Base-by-base conservation (phyloP, 2,888 invertebrate species). In the Plemyria rubiginata region DNA sequence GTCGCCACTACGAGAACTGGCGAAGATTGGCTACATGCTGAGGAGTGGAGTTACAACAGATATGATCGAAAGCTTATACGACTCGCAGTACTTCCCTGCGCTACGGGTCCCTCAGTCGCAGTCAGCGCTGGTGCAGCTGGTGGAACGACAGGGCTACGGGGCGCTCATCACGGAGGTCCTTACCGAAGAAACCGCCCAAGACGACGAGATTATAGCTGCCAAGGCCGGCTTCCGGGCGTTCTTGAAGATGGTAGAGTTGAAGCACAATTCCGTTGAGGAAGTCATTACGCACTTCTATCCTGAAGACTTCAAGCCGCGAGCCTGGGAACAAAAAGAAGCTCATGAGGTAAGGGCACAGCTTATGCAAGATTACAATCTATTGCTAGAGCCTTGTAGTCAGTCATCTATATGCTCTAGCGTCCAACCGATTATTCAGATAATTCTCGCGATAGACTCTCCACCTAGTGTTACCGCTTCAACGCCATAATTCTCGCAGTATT, bases 221-320 rank as follows among this genome's bases (percentile, higher is more conserved):
- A 96, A 96, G 55, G 96, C 96, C 54, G 97, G 97, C 11, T 97
- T 97, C 87, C 94, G 96, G 70, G 97, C 97, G 6, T 96, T 97
- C 83, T 95, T 97, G 90, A 95, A 95, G 78, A 97, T 97, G 96
- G 95, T 97, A 8, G 96, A 97, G 80, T 92, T 96, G 62, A 95
- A 96, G 77, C 96, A 97, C 78, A 95, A 95, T 54, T 96, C 96
- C 0, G 96, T 97, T 22, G 97, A 97, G 85, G 97, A 97, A 86
- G 96, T 97, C 22, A 96, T 97, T 70, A 95, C 96, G 2, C 95
- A 96, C 76, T 96, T 97, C 79, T 95, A 95, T 64, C 96, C 96
- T 2, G 96, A 97, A 87, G 97, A 97, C 86, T 97, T 97, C 81
- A 95, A 95, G 67, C 95, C 96, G 49, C 94, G 95, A 65, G 95